Evolutionary conservation across 2,113 vertebrate species (phyloP), one percentile per base, ranked within the genome.

Genomic region (Micromys minutus): DNA sequence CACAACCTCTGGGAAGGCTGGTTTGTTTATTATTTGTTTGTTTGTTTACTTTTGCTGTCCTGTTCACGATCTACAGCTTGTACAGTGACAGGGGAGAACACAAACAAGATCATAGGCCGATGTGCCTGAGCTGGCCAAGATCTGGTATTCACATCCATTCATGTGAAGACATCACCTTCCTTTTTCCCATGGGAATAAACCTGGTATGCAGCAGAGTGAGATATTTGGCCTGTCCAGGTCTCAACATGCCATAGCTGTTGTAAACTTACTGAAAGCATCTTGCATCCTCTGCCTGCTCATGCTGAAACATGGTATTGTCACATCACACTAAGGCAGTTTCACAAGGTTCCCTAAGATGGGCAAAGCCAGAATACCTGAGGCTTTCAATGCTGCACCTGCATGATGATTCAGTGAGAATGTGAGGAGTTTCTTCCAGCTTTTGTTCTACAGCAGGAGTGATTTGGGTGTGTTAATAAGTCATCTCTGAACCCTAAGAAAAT

Each of bases 141-240:
- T 65, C 85, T 59, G 3, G 29, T 3, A 1, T 21, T 67, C 5
- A 0, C 22, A 63, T 39, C 55, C 65, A 87, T 0, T 0, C 11
- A 42, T 19, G n/a, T 74, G 31, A 36, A 3, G 17, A 50, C 11
- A 2, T 52, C 55, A 3, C 10, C 26, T 77, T 74, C 26, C n/a
- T 39, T 69, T 93, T 94, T 96, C 71, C 11, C 94, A 39, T 1
- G 52, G 85, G 96, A 97, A 97, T 47, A 7, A 95, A n/a, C n/a
- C 45, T 0, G 1, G 50, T 39, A 36, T 17, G 77, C 24, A 67
- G 50, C 2, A 71, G 29, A 26, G 39, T 21, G 42, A 90, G 22
- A 39, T 55, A 31, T 8, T 21, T 6, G 16, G 15, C 4, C 29
- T 2, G 34, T n/a, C 72, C 87, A 22, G 57, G 91, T 77, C 80